Conservation (phyloP, 2,888 invertebrate genomes). For the Itoplectis maculator region DNA sequence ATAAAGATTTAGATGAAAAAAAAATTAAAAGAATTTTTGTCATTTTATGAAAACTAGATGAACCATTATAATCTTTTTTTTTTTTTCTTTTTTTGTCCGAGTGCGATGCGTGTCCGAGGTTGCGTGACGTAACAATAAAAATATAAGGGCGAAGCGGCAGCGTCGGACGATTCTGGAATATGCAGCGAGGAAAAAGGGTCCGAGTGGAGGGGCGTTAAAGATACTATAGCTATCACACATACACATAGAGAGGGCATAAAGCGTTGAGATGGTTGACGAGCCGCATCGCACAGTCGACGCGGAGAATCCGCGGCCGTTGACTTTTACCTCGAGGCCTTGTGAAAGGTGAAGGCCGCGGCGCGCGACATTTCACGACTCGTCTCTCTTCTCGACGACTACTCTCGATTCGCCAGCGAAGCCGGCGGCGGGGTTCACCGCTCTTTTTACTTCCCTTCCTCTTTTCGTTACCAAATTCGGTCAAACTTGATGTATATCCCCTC, state of each 20-base stretch:
- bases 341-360: slow-evolving; percentile 73
- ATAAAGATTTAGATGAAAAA: slow-evolving; percentile 65
- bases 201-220: slow-evolving; percentile 3
- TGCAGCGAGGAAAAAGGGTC: background rate
- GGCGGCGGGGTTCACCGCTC: slow-evolving; percentile 26
- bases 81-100: background rate
- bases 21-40: background rate
- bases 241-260: background rate
- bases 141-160: background rate
- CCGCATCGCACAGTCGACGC: slow-evolving; percentile 29
- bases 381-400: background rate
- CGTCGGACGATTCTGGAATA: background rate
- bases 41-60: background rate
- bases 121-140: slow-evolving; percentile 63
- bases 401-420: slow-evolving; percentile 5
- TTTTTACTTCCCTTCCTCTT: slow-evolving; percentile 5
- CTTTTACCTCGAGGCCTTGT: slow-evolving; percentile 70
- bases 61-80: background rate
- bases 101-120: slow-evolving; percentile 48
- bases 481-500: background rate
- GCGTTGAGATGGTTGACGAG: slow-evolving; percentile 34
- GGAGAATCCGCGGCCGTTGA: slow-evolving; percentile 70
- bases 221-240: too few species aligned
- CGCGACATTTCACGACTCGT: slow-evolving; percentile 20
- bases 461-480: slow-evolving; percentile 40